Evolutionary conservation across 2,113 vertebrate species (phyloP), one percentile per base, ranked within the genome.

Genomic region (Triplophysa tibetana): DNA sequence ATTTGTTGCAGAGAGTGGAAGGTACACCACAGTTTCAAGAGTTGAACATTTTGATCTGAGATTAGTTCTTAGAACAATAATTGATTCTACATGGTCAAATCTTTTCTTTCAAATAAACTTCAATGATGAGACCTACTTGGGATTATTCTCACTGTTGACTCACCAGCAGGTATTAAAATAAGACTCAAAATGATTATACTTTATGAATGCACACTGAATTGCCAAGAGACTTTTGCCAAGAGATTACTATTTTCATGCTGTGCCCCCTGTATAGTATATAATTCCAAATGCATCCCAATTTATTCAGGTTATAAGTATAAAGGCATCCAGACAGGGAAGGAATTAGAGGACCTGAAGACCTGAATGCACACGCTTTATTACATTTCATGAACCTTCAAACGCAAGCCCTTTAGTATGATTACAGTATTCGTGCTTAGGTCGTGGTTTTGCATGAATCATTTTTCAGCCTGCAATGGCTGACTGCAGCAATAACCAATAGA

Each of bases 21-120:
- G 92, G 92, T 92, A 92, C 86, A 82, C 67, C 63, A 72, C 87
- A 83, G 48, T 88, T 88, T 88, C 79, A 86, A 86, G 82, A 86
- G 80, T 38, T 80, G 81, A 58, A 84, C 58, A 83, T 64, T 83
- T 89, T 88, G 26, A 80, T 84, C 77, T 88, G 45, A 33, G 8
- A 66, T 54, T 52, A 38, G 84, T 63, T 83, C 86, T 78, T 86
- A 70, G 85, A 78, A 80, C 85, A 87, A 88, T 83, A 84, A 70
- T 88, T 77, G 69, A 60, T 86, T 76, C 45, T 79, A 63, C 33
- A 80, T 56, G 38, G 58, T 75, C 60, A 77, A 50, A 43, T 78
- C 83, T 82, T 58, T 79, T 85, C 75, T 78, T 85, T 84, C 52
- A 79, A 56, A 72, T 83, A 52, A 79, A 56, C 67, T 87, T 79